These are phyloP conservation scores for Mormoops blainvillei DNA, from an alignment of 2,113 vertebrate species.

Conservation along the genomic window DNA sequence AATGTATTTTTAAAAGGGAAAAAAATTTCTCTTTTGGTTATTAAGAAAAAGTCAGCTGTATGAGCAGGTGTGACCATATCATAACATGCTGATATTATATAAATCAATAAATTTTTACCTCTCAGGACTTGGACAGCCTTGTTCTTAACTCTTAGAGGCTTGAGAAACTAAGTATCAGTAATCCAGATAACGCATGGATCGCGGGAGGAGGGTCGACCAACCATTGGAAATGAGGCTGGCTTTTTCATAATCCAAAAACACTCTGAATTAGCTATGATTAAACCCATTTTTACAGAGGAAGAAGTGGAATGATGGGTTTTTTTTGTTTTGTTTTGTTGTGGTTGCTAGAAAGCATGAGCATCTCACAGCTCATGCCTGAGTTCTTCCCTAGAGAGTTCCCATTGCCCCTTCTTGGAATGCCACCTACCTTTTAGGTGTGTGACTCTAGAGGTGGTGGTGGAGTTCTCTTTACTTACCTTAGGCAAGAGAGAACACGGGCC, in stretches of 20 bases:
- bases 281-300: background rate
- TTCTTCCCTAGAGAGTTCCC: background rate
- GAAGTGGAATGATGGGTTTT: background rate
- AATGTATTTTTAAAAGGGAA: slow-evolving; percentile 79
- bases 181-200: background rate
- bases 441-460: background rate
- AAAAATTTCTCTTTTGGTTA: slow-evolving; percentile 77
- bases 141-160: slow-evolving; percentile 44
- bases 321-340: background rate
- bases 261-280: background rate
- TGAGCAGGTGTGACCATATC: slow-evolving; percentile 77
- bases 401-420: background rate
- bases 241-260: background rate
- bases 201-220: background rate
- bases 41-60: slow-evolving; percentile 80
- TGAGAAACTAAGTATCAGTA: background rate
- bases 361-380: background rate
- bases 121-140: slow-evolving; percentile 74
- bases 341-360: background rate
- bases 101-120: slow-evolving; percentile 82
- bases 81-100: slow-evolving; percentile 78
- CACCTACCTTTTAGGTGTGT: background rate
- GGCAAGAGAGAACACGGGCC: background rate
- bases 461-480: background rate
- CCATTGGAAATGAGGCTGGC: background rate